phyloP scores from a whole-genome alignment of 2,113 vertebrate species.

The Tetrao urogallus region DNA sequence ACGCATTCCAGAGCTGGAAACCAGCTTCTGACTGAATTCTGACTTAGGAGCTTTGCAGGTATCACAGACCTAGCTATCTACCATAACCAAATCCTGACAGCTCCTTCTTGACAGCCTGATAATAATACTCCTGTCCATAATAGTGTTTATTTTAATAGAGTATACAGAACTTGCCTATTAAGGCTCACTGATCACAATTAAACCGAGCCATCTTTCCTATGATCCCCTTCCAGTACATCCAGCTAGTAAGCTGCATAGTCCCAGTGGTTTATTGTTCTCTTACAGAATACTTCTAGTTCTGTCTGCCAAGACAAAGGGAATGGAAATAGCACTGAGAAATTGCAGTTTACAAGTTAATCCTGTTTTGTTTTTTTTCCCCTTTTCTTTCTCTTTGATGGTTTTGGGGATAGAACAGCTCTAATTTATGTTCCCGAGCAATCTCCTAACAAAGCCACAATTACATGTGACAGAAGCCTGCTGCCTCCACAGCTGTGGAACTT shows the following conservation, averaged over 20 bases:
- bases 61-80: not conserved
- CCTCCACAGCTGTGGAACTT: not conserved
- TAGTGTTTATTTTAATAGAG: not conserved
- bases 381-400: not conserved
- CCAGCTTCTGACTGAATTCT: not conserved
- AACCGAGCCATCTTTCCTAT: not conserved
- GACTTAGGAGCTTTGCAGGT: not conserved
- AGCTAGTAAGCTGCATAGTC: not conserved
- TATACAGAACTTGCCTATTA: not conserved
- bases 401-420: not conserved
- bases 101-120: not conserved
- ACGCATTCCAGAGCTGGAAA: not conserved
- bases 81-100: not conserved
- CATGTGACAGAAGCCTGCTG: not conserved
- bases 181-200: not conserved
- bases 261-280: not conserved
- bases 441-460: not conserved
- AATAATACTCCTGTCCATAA: not conserved
- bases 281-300: not conserved
- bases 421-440: not conserved
- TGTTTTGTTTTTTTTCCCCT: not conserved
- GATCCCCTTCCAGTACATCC: not conserved
- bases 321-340: not conserved
- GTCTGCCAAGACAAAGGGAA: not conserved
- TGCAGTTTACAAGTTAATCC: not conserved